phyloP scores from a whole-genome alignment of 2,888 invertebrate genomes.

The Sarcophaga variegata region DNA sequence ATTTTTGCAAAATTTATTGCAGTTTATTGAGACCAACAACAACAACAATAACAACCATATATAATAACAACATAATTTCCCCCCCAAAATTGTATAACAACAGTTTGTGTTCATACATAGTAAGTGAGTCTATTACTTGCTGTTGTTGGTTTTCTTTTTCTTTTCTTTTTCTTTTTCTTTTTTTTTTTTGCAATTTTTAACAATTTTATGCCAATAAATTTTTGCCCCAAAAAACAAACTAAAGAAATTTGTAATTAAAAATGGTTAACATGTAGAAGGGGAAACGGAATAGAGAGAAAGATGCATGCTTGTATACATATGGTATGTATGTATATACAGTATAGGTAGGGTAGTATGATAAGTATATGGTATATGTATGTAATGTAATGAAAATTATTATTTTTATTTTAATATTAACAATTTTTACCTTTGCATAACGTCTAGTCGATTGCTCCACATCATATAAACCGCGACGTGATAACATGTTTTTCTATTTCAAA shows the following conservation, averaged over 20 bases:
- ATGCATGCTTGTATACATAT: background rate
- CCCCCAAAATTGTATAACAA: conserved; percentile 40
- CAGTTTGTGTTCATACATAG: background rate
- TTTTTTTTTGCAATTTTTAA: conserved; percentile 17
- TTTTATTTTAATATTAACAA: background rate
- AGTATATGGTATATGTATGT: background rate
- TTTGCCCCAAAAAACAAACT: conserved; percentile 1
- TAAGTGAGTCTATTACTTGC: background rate
- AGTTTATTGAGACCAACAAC: background rate
- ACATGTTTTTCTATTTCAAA: conserved; percentile 73
- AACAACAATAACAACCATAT: too few species aligned
- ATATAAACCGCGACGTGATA: conserved; percentile 80
- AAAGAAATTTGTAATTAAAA: conserved; percentile 2
- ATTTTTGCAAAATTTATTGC: too few species aligned
- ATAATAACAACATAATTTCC: conserved; percentile 28
- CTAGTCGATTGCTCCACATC: conserved; percentile 80
- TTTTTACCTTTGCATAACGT: conserved; percentile 78
- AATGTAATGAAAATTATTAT: conserved; percentile 36
- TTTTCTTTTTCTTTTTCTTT: conserved; percentile 26
- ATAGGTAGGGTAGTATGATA: background rate
- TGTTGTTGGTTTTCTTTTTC: background rate
- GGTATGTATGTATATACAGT: background rate
- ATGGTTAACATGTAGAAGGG: background rate
- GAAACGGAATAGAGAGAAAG: background rate
- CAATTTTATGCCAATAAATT: conserved; percentile 17